phyloP scores from a whole-genome alignment of 2,113 vertebrate genomes.

The Myotis brandtii region DNA sequence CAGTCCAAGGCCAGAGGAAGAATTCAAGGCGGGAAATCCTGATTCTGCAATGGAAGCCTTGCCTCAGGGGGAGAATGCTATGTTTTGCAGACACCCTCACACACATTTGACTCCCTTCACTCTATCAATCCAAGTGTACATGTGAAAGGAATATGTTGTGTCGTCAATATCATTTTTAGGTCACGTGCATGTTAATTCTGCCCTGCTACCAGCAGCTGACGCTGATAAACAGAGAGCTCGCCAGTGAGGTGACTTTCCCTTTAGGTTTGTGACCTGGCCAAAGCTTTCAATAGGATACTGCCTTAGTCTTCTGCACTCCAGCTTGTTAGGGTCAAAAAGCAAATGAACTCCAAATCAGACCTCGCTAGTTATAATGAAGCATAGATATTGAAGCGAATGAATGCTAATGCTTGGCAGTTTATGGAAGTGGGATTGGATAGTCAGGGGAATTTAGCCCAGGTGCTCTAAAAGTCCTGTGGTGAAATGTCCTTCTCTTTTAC shows the following conservation, averaged over 20 bases:
- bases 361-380: neutral
- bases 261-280: neutral
- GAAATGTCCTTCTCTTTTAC: neutral
- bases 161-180: neutral
- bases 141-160: neutral
- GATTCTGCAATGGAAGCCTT: neutral
- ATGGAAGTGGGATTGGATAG: neutral
- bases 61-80: neutral
- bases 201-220: neutral
- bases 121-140: neutral
- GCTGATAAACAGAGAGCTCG: neutral
- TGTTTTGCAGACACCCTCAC: neutral
- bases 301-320: neutral
- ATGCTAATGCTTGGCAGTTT: neutral
- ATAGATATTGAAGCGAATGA: neutral
- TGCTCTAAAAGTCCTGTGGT: neutral
- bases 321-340: neutral
- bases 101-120: neutral
- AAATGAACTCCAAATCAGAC: neutral
- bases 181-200: rapidly evolving
- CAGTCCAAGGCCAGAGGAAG: neutral
- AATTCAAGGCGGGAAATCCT: neutral
- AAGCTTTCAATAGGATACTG: neutral
- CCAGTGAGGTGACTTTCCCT: neutral
- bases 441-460: neutral